These are phyloP conservation scores for Rutpela maculata DNA, from an alignment of 2,888 invertebrate species.

Conservation along the genomic window DNA sequence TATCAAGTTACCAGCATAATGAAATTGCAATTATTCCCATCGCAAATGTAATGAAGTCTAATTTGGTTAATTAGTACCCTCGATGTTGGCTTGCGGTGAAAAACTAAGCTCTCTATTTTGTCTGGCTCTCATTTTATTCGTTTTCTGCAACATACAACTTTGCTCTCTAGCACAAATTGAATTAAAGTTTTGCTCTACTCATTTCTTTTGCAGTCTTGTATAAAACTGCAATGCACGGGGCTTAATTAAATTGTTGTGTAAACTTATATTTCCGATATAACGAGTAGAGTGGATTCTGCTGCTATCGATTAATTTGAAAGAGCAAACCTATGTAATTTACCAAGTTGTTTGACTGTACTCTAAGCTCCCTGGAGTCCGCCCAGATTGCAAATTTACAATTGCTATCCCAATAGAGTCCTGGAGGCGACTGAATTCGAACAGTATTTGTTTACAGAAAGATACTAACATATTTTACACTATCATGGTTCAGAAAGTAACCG, in stretches of 20 bases:
- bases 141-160: neutral
- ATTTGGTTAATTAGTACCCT: too few species aligned
- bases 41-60: too few species aligned
- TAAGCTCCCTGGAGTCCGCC: neutral
- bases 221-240: neutral
- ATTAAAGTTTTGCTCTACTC: neutral
- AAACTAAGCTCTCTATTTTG: neutral
- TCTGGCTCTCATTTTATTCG: neutral
- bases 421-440: too few species aligned
- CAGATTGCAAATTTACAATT: too few species aligned
- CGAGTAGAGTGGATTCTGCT: neutral
- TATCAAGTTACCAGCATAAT: too few species aligned
- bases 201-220: neutral
- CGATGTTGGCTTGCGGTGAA: neutral
- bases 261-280: neutral
- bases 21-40: too few species aligned
- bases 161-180: neutral
- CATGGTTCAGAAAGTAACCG: too few species aligned
- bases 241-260: neutral
- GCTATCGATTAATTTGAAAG: neutral
- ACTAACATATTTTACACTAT: too few species aligned
- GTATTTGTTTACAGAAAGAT: too few species aligned
- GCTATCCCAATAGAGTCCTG: too few species aligned
- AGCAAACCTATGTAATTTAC: neutral
- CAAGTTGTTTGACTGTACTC: neutral